Base-by-base conservation (phyloP, 2,113 vertebrate species). In the Grantiella picta region DNA sequence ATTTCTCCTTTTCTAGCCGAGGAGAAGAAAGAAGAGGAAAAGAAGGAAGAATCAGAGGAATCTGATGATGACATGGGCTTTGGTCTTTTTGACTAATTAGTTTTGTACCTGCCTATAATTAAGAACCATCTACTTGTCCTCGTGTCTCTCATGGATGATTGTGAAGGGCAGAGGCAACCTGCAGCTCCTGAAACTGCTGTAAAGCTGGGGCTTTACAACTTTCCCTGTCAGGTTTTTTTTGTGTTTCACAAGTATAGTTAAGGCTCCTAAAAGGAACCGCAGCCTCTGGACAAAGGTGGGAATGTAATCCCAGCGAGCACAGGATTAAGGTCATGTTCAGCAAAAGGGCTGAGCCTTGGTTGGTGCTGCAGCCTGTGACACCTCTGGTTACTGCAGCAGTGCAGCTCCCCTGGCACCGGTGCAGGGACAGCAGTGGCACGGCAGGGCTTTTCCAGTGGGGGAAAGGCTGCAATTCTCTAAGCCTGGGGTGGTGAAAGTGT, bases 11-110 rank as follows among this genome's bases (percentile, higher is more conserved):
- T 97, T 97, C 15, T 95, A 99, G 99, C 98, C 72, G 99, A 99
- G 90, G 99, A 99, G 92, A 99, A 99, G 98, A 99, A 99, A 97
- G 99, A 99, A 92, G 99, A 99, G 72, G 99, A 99, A 92, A 99
- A 99, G 98, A 99, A 99, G 79, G 99, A 99, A 81, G 99, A 99
- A 95, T 99, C 99, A 0, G 99, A 99, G 94, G 99, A 99, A 96
- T 99, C 99, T 14, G 99, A 99, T 29, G 99, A 99, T n/a, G 99
- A 99, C 97, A 99, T 99, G 99, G 99, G 99, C 96, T 99, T 99
- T 93, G 99, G 99, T 98, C 99, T 99, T 94, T 99, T 99, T 92
- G 99, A 99, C 97, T 99, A 99, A 97, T 15, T 10, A 93, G 31
- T 98, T 97, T 95, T 98, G 94, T 97, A 95, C 95, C 94, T 71